Percentiles rank a stretch among this genome's conserved stretches.
These are phyloP conservation scores for Carlito syrichta DNA, from an alignment of 2,113 vertebrate genomes.

Conservation along the genomic window DNA sequence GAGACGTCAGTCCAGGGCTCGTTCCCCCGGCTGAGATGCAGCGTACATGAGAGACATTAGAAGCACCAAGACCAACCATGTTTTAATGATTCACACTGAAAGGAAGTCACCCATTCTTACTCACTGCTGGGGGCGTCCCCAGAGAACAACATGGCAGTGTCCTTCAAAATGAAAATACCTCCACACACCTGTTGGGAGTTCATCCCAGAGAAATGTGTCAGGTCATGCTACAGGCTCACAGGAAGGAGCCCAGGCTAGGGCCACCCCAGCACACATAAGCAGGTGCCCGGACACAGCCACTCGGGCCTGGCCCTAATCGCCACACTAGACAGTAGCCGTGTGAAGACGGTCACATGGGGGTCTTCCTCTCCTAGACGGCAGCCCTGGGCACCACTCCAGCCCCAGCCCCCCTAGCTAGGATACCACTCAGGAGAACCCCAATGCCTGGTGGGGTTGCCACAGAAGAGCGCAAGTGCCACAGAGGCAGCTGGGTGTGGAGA, in stretches of 20 bases:
- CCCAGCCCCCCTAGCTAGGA: neutral
- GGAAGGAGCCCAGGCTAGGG: neutral
- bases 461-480: no score
- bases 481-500: neutral
- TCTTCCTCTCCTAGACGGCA: neutral
- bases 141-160: no score
- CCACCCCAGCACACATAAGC: accelerated
- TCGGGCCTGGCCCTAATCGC: neutral
- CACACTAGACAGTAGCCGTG: neutral
- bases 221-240: accelerated
- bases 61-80: neutral
- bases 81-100: no score
- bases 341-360: neutral
- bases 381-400: accelerated
- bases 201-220: neutral
- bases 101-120: neutral
- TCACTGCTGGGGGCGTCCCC: neutral
- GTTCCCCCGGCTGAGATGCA: accelerated
- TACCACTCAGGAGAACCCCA: no score
- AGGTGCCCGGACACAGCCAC: neutral
- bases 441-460: neutral
- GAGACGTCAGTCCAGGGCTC: accelerated
- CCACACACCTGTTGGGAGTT: neutral
- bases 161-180: neutral
- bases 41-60: neutral